phyloP scores from a whole-genome alignment of 2,113 vertebrate species.

The Catharus minimus region DNA sequence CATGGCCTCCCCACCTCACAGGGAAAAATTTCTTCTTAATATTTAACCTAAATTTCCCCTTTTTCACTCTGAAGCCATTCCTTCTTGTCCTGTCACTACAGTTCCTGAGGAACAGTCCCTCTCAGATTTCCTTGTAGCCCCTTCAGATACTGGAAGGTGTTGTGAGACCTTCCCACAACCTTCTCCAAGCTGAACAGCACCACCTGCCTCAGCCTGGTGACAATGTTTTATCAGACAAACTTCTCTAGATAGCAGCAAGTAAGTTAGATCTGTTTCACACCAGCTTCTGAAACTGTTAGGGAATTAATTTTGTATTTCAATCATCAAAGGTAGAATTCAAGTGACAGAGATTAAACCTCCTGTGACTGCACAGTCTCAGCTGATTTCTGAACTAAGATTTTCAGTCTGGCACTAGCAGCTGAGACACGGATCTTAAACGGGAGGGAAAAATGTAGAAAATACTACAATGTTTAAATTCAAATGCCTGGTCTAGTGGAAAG shows the following conservation, averaged over 20 bases:
- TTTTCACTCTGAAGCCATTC: background rate
- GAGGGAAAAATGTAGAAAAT: background rate
- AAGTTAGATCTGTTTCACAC: background rate
- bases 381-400: background rate
- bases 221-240: background rate
- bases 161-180: background rate
- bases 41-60: background rate
- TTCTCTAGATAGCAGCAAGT: background rate
- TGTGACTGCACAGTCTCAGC: rapidly evolving
- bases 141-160: background rate
- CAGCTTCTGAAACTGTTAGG: background rate
- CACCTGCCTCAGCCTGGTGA: background rate
- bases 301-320: background rate
- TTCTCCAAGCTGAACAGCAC: background rate
- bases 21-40: background rate
- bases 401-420: background rate
- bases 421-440: background rate
- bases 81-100: background rate
- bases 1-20: background rate
- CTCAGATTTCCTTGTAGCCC: background rate
- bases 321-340: background rate
- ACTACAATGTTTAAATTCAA: background rate
- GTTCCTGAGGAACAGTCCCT: background rate
- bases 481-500: background rate
- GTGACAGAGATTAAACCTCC: background rate